Evolutionary conservation across 2,888 invertebrate genomes (phyloP).

Genomic region (Dryococelus australis): DNA sequence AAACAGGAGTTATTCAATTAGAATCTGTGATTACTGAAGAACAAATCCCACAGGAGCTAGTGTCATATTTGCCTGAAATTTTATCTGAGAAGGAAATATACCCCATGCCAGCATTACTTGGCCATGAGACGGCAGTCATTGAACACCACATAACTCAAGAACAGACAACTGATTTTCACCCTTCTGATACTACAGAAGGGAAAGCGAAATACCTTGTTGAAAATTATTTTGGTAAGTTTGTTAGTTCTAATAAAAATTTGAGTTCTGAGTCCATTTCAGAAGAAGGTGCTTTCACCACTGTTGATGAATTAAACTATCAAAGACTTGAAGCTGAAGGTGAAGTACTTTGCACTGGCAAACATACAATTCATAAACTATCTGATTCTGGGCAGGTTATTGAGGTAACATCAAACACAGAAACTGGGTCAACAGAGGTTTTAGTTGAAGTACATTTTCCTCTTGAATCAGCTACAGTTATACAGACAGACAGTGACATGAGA

Average conservation of each 20-base stretch:
- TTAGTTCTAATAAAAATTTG: neutral
- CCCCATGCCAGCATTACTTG: neutral
- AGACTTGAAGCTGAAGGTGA: neutral
- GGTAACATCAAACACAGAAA: neutral
- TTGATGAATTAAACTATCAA: neutral
- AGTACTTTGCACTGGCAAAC: neutral
- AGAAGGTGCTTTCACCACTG: neutral
- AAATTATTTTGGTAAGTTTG: neutral
- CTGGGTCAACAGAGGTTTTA: constrained; percentile 20
- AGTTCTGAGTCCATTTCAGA: neutral
- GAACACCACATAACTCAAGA: constrained; percentile 19
- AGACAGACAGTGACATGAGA: constrained; percentile 33
- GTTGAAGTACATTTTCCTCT: neutral
- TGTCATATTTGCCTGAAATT: neutral
- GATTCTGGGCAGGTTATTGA: neutral
- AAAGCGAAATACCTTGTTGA: neutral
- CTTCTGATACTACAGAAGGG: neutral
- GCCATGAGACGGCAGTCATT: neutral
- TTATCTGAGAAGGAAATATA: neutral
- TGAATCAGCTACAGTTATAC: constrained; percentile 26
- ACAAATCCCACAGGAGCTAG: neutral
- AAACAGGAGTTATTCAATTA: neutral
- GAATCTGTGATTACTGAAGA: constrained; percentile 3
- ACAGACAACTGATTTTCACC: constrained; percentile 1
- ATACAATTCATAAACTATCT: neutral